A percentile compares a stretch with the other conserved stretches of the same genome.
These are phyloP conservation scores for Phylloscopus whistleri DNA, from an alignment of 2,113 vertebrate genomes.

Conservation along the genomic window DNA sequence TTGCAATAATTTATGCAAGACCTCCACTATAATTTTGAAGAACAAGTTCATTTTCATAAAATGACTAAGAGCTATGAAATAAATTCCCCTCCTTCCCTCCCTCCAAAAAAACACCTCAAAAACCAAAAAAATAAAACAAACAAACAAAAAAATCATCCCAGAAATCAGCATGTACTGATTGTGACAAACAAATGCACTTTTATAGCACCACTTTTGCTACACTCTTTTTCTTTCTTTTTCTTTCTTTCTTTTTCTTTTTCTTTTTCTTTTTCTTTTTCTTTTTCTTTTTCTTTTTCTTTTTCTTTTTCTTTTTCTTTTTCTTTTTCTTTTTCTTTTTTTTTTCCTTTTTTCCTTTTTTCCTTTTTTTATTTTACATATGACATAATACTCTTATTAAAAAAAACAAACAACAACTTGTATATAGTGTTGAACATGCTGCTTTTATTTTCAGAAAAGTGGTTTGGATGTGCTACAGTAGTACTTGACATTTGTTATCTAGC, in stretches of 20 bases:
- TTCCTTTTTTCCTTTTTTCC: too few species aligned
- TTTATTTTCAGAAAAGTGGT: neutral
- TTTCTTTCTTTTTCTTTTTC: too few species aligned
- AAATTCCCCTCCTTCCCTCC: rapidly evolving
- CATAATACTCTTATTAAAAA: neutral
- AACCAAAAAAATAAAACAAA: neutral
- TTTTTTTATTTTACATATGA: neutral
- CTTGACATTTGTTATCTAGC: neutral
- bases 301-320: too few species aligned
- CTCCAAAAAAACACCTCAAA: neutral
- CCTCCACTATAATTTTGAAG: neutral
- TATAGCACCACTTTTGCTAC: neutral
- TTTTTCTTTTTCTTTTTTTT: too few species aligned
- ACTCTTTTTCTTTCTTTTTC: rapidly evolving
- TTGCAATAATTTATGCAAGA: neutral
- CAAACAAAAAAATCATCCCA: neutral
- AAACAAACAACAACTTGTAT: neutral
- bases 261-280: too few species aligned
- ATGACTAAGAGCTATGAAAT: neutral
- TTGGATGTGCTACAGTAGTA: neutral
- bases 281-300: too few species aligned
- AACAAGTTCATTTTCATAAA: neutral
- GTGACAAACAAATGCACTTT: neutral
- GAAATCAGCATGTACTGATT: neutral
- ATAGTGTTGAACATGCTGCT: neutral